A percentile compares a stretch with the other conserved stretches of the same genome.
Conservation (phyloP, 2,888 invertebrate genomes). For the Caenorhabditis macrosperma region DNA sequence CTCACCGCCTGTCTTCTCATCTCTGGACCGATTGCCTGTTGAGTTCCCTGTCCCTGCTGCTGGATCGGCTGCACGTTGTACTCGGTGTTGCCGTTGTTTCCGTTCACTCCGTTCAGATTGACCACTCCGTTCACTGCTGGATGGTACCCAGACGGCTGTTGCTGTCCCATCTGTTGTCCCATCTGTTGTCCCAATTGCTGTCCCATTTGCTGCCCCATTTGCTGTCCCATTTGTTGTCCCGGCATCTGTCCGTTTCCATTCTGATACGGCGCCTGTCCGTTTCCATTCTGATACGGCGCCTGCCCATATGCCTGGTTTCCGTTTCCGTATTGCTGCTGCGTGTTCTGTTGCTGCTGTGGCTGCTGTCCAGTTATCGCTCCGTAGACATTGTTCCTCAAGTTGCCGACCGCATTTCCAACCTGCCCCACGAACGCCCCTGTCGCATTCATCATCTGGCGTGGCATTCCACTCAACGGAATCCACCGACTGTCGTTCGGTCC, state of each 20-base stretch:
- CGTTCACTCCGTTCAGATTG: slow-evolving; percentile 65
- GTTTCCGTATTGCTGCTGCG: slow-evolving; percentile 28
- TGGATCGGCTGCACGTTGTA: slow-evolving; percentile 48
- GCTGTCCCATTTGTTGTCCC: slow-evolving; percentile 15
- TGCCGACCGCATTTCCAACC: slow-evolving; percentile 42
- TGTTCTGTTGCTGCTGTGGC: slow-evolving; percentile 16
- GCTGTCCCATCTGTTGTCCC: slow-evolving; percentile 4
- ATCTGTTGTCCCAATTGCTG: background rate
- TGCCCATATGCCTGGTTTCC: background rate
- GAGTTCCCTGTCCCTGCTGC: slow-evolving; percentile 6
- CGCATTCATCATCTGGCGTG: slow-evolving; percentile 42
- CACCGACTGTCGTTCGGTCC: slow-evolving; percentile 55
- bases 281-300: slow-evolving; percentile 19
- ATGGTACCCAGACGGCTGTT: slow-evolving; percentile 47
- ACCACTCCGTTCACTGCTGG: slow-evolving; percentile 63
- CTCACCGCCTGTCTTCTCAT: slow-evolving; percentile 45
- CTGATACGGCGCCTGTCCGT: slow-evolving; percentile 16
- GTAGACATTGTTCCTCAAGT: slow-evolving; percentile 33
- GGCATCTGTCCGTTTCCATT: background rate
- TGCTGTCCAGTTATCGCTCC: slow-evolving; percentile 33
- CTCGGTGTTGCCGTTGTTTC: slow-evolving; percentile 55
- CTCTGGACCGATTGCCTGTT: slow-evolving; percentile 8
- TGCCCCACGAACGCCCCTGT: slow-evolving; percentile 48
- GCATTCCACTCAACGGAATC: slow-evolving; percentile 54
- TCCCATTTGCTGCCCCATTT: background rate